Evolutionary conservation across 2,888 invertebrate genomes (phyloP).

Genomic region (Rhagophthalmus giganteus): DNA sequence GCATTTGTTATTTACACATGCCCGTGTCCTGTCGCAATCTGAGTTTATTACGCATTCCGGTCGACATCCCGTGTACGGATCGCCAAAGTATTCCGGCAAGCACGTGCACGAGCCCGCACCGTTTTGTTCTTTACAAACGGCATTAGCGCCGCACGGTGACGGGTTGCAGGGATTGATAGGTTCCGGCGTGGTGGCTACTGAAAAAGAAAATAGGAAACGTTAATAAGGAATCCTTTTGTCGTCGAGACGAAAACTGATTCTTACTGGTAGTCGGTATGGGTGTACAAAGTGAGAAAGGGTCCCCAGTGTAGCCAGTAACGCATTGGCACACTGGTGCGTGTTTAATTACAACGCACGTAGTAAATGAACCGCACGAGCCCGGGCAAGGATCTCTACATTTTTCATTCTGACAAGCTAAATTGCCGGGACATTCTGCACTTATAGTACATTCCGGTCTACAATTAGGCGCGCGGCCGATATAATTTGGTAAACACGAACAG

Average conservation of each 20-base stretch:
- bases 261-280: conserved; percentile 63
- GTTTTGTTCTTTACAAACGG: conserved; percentile 66
- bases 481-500: conserved; percentile 64
- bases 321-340: conserved; percentile 80
- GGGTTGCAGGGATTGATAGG: conserved; percentile 62
- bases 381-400: conserved; percentile 79
- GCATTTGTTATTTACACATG: conserved; percentile 71
- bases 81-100: conserved; percentile 65
- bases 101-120: conserved; percentile 68
- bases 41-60: conserved; percentile 70
- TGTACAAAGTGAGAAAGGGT: conserved; percentile 65
- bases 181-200: conserved; percentile 57
- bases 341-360: conserved; percentile 74
- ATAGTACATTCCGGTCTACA: conserved; percentile 70
- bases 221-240: too few species aligned
- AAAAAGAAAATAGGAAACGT: conserved; percentile 37
- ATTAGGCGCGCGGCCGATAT: conserved; percentile 65
- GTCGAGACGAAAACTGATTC: conserved; percentile 47
- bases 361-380: conserved; percentile 74
- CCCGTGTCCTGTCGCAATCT: conserved; percentile 65
- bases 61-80: conserved; percentile 67
- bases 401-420: conserved; percentile 76
- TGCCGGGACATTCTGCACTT: conserved; percentile 74
- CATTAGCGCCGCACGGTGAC: conserved; percentile 70
- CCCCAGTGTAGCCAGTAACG: conserved; percentile 68